Conservation (phyloP, 30 jellyfish, hydroid and myxozoan species). For the Aurelia sp. region DNA sequence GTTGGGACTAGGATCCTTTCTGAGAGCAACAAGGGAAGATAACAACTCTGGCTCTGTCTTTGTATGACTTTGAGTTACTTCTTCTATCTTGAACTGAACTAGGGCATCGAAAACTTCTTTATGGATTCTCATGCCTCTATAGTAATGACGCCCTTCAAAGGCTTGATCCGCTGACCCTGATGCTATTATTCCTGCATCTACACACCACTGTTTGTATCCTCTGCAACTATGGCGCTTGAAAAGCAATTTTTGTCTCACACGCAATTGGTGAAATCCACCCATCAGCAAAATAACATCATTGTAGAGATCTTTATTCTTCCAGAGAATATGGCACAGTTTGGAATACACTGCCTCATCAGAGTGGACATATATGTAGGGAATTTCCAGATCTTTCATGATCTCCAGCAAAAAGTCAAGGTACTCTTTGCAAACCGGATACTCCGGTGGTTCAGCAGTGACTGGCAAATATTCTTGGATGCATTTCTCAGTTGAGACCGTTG, state of each 20-base stretch:
- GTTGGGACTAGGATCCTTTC: conserved; percentile 4
- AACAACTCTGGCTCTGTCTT: not conserved
- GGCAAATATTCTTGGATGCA: conserved; percentile 59
- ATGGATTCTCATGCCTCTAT: conserved; percentile 49
- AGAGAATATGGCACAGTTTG: conserved; percentile 48
- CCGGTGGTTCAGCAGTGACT: conserved; percentile 60
- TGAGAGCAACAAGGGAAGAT: not conserved
- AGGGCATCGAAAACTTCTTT: conserved; percentile 51
- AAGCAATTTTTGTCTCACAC: conserved; percentile 34
- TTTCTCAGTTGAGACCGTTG: not conserved
- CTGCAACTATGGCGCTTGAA: conserved; percentile 21
- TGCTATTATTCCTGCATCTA: conserved; percentile 48
- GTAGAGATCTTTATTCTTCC: conserved; percentile 43
- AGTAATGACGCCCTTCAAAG: conserved; percentile 23
- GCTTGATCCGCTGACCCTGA: conserved; percentile 49
- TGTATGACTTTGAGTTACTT: conserved; percentile 8
- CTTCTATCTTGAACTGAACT: conserved; percentile 20
- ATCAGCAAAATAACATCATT: conserved; percentile 7
- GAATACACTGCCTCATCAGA: conserved; percentile 59
- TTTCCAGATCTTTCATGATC: not conserved
- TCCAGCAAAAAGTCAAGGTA: conserved; percentile 38
- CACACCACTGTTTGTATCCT: conserved; percentile 36
- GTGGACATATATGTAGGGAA: conserved; percentile 36
- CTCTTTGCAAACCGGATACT: conserved; percentile 35
- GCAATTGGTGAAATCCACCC: conserved; percentile 68